These are phyloP conservation scores for Globodera ellingtonae DNA, from an alignment of 1,140 invertebrate genomes.

Conservation along the genomic window DNA sequence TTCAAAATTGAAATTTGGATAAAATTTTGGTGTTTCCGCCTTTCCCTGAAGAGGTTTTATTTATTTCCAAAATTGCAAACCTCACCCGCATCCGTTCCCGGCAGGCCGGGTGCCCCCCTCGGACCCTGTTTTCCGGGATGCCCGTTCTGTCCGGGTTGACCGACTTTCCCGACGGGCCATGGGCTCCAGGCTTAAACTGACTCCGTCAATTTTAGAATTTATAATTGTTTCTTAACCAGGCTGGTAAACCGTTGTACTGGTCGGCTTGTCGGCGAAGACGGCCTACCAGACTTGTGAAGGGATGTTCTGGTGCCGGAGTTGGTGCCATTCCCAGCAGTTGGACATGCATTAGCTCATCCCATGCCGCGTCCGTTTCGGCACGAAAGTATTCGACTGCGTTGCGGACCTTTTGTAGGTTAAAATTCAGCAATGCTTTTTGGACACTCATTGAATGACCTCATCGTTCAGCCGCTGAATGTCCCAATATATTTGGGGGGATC, in stretches of 20 bases:
- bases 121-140: slow-evolving; percentile 4
- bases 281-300: slow-evolving; percentile 47
- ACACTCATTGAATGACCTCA: neutral
- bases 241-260: slow-evolving; percentile 39
- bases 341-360: slow-evolving; percentile 51
- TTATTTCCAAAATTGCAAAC: too few species aligned
- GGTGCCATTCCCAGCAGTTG: slow-evolving; percentile 48
- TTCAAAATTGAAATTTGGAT: too few species aligned
- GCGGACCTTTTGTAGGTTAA: slow-evolving; percentile 31
- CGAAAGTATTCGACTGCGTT: slow-evolving; percentile 49
- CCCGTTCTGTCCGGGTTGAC: slow-evolving; percentile 25
- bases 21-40: too few species aligned
- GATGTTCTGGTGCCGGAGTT: slow-evolving; percentile 46
- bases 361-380: slow-evolving; percentile 53
- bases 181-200: slow-evolving; percentile 54
- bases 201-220: slow-evolving; percentile 22
- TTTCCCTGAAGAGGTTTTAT: too few species aligned
- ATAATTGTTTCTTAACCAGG: slow-evolving; percentile 22
- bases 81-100: slow-evolving; percentile 19
- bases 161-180: slow-evolving; percentile 31
- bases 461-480: neutral
- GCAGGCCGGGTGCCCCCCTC: slow-evolving; percentile 11
- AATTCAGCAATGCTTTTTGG: neutral
- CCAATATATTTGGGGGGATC: slow-evolving; percentile 3
- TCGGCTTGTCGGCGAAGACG: slow-evolving; percentile 37